Evolutionary conservation across 2,888 invertebrate genomes (phyloP).

Genomic region (Listrodromus nycthemerus): DNA sequence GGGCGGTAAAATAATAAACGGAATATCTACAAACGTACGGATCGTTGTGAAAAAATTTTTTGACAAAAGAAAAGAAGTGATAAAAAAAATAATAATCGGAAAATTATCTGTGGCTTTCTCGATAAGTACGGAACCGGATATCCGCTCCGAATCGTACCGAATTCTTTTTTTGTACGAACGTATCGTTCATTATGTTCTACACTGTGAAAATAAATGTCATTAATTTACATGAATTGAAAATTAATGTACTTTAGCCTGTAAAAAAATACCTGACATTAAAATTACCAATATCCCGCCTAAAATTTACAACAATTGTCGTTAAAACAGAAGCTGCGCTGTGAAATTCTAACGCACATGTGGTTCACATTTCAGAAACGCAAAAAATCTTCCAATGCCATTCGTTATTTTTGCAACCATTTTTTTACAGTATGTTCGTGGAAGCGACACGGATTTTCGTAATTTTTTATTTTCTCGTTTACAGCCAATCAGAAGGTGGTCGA

Average conservation of each 20-base stretch:
- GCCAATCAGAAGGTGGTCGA: slow-evolving; percentile 92
- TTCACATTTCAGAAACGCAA: too few relatives aligned
- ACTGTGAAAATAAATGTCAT: too few relatives aligned
- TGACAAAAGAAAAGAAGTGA: not conserved
- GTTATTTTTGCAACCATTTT: too few relatives aligned
- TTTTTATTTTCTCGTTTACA: slow-evolving; percentile 84
- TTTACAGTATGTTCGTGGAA: not conserved
- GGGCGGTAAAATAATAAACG: slow-evolving; percentile 13
- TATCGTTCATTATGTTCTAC: too few relatives aligned
- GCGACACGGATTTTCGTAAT: not conserved
- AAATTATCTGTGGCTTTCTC: not conserved
- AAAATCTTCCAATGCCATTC: too few relatives aligned
- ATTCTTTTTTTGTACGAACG: not conserved
- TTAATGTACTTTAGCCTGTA: too few relatives aligned
- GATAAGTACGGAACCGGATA: not conserved
- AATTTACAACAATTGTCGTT: too few relatives aligned
- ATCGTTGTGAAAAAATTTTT: not conserved
- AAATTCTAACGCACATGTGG: too few relatives aligned
- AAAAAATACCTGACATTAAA: too few relatives aligned
- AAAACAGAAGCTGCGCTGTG: too few relatives aligned
- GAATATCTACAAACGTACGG: not conserved
- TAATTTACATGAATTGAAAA: too few relatives aligned
- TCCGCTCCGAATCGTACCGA: not conserved
- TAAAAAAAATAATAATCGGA: not conserved
- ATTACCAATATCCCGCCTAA: too few relatives aligned